Base-by-base conservation (phyloP, 2,888 invertebrate species). In the Pegoplata infirma region DNA sequence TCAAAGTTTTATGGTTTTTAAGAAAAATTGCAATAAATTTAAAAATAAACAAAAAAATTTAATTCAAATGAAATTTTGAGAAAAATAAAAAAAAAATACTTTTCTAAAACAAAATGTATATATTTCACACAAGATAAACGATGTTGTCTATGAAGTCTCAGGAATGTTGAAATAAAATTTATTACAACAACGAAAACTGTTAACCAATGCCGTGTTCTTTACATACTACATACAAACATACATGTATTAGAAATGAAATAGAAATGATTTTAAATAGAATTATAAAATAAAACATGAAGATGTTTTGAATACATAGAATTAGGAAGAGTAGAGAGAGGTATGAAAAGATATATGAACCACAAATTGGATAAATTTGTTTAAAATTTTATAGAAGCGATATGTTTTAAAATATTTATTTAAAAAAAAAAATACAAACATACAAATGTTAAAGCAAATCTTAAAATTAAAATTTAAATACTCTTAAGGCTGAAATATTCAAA, bases 131-230 rank as follows among this genome's bases (percentile, higher is more conserved):
- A 79, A 79, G 79, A 79, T 79, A 75, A 75, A 79, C 67, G 75
- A 79, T 71, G 75, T 63, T 79, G 71, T 72, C 79, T 67, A 58
- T 63, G 63, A 66, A 67, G 63, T 75, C 72, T 66, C 17, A 79
- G 46, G 68, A 79, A 79, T 79, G 67, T 79, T 75, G 51, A 72
- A 79, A 79, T 72, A 68, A 79, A 72, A 79, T 79, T 79, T 79
- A 79, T 79, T 79, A 58, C 63, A 67, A 71, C 53, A 67, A 67
- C 53, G 67, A 69, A 73, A 69, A 67, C 53, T 73, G 68, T 47
- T 78, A 69, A 78, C 58, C 73, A 78, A 64, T 58, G 23, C 51
- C n/a, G 23, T 44, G 28, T 51, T 73, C 58, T 23, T 40, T 51
- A n/a, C n/a, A n/a, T n/a, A 51, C 63, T 51, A 36, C 36, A 36